phyloP scores from a whole-genome alignment of 2,888 invertebrate species.

The Drosophila anceps region DNA sequence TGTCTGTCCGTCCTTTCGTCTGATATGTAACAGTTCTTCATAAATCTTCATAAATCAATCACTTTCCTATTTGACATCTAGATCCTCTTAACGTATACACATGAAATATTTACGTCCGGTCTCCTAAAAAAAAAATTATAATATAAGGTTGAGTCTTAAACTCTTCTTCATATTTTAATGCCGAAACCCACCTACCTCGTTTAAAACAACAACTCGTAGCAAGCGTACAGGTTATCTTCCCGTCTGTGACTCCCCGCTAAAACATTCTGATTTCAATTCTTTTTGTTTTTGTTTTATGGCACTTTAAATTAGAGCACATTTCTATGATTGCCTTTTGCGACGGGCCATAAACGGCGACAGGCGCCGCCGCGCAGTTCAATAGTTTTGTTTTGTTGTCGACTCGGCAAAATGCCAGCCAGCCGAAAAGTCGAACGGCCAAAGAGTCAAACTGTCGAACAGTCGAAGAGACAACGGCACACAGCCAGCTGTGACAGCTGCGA shows the following conservation, averaged over 20 bases:
- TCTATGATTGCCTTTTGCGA: slow-evolving; percentile 72
- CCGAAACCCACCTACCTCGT: background rate
- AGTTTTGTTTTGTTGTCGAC: slow-evolving; percentile 77
- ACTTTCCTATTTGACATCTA: too few relatives aligned
- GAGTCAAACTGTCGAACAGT: slow-evolving; percentile 14
- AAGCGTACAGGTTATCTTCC: background rate
- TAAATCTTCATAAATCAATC: too few relatives aligned
- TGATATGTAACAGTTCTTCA: too few relatives aligned
- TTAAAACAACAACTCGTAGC: background rate
- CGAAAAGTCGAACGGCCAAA: slow-evolving; percentile 16
- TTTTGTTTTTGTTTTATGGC: slow-evolving; percentile 54
- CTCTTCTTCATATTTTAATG: background rate
- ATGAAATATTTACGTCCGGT: too few relatives aligned
- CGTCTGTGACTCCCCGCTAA: background rate
- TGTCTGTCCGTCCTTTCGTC: background rate
- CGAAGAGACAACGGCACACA: slow-evolving; percentile 29
- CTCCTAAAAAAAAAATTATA: too few relatives aligned
- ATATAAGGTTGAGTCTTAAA: too few relatives aligned
- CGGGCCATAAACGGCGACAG: slow-evolving; percentile 73
- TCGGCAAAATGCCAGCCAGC: slow-evolving; percentile 76
- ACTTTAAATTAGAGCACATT: slow-evolving; percentile 81
- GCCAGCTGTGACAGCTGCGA: slow-evolving; percentile 39
- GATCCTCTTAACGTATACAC: too few relatives aligned
- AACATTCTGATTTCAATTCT: background rate
- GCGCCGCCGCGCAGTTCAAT: slow-evolving; percentile 73